Conservation (phyloP, 2,113 vertebrate genomes). For the Misgurnus mizolepis region DNA sequence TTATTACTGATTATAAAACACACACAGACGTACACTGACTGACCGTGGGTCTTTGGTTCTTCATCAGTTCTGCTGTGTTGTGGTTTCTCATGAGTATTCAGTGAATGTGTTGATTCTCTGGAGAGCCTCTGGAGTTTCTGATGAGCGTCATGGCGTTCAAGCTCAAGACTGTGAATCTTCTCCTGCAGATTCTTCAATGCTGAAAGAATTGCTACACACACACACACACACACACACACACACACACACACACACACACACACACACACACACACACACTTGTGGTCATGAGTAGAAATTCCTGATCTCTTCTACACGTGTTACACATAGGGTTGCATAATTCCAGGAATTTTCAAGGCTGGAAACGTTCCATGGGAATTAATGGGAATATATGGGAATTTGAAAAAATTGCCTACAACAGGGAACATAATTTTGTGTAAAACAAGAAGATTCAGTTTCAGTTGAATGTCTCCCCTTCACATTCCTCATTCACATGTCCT, state of each 20-base stretch:
- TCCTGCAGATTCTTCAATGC: constrained; percentile 67
- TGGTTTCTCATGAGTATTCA: constrained; percentile 52
- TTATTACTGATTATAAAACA: no score
- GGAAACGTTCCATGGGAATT: no score
- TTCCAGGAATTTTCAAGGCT: no score
- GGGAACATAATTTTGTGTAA: no score
- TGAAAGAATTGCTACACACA: constrained; percentile 79
- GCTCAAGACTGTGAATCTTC: constrained; percentile 69
- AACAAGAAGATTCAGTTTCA: no score
- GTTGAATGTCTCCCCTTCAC: no score
- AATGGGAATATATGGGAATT: no score
- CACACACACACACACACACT: constrained; percentile 53
- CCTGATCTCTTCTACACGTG: constrained; percentile 53
- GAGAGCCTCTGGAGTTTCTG: constrained; percentile 80
- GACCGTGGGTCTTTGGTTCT: constrained; percentile 27
- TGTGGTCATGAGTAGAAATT: constrained; percentile 54
- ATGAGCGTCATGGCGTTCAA: constrained; percentile 81
- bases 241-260: constrained; percentile 50
- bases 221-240: constrained; percentile 58
- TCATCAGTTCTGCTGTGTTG: background rate
- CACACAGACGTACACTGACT: background rate
- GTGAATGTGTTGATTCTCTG: constrained; percentile 53
- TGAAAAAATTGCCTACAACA: no score
- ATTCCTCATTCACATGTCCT: no score
- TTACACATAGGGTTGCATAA: constrained; percentile 12